Base-by-base conservation (phyloP, 2,113 vertebrate species). In the Hyaena hyaena region DNA sequence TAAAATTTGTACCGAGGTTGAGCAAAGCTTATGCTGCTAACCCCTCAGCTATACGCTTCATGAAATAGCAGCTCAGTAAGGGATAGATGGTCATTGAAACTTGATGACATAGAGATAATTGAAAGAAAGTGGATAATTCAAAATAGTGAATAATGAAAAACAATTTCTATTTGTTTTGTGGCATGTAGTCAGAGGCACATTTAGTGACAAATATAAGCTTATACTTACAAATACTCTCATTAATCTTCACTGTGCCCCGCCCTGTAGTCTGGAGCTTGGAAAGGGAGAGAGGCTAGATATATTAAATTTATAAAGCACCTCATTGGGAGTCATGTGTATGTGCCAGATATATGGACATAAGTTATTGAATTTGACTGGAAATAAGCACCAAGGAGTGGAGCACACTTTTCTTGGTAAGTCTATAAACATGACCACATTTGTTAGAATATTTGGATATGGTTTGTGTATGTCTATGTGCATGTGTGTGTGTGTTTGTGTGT, bases 151-250 rank as follows among this genome's bases (percentile, higher is more conserved):
- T 71, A 96, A 92, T 90, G n/a, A 83, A 87, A 93, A 58, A 50
- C n/a, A 66, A 55, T 81, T 90, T 97, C 48, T 85, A 71, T 71
- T 97, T 96, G 68, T 71, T 84, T 94, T 61, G 68, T 77, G 93
- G 86, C 80, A 95, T 45, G 33, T 73, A 43, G 45, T 96, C 79
- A 93, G 87, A 87, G 61, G 90, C 81, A 90, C 48, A 86, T 53
- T 96, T 48, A 87, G 79, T 95, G 96, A 96, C 87, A 93, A 69
- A 74, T 65, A 63, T 43, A 61, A 63, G 50, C 21, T 86, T 90
- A 43, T 85, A 14, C 66, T 88, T 84, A 97, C 83, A 97, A 88
- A 84, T 97, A 94, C 73, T 33, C 93, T 98, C 91, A 94, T 96
- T 98, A 65, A 89, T 69, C 65, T 94, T 91, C 82, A 10, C 53